Base-by-base conservation (phyloP, 2,113 vertebrate species). In the Lontra canadensis region DNA sequence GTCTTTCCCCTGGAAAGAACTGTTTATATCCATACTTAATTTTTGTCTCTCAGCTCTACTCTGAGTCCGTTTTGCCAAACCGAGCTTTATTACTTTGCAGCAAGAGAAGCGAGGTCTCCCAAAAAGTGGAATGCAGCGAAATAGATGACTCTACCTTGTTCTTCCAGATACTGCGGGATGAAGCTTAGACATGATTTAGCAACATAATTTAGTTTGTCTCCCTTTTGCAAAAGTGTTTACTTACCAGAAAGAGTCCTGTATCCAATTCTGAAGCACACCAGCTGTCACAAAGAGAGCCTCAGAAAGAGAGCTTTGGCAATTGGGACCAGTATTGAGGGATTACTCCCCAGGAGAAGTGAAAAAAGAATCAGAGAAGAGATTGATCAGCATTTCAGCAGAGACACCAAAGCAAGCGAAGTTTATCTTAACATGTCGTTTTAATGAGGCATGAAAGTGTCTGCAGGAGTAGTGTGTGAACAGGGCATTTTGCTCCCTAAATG, bases 1-100 rank as follows among this genome's bases (percentile, higher is more conserved):
- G 42, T 74, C 96, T 96, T 96, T 88, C 73, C 52, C 52, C 44
- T 92, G 83, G 26, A 79, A 96, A 87, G 82, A 80, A 95, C 49
- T 93, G 14, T 74, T 69, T 80, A 61, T 67, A 61, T 93, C 95
- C 34, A 36, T 63, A 34, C 59, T 93, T 94, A n/a, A 87, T 88
- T 63, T 92, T 67, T 86, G 44, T 92, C 59, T 95, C 84, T 89
- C 13, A 42, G 12, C 88, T 83, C 55, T 49, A 69, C 57, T 90
- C 36, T 87, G 79, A 82, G 34, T 44, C 15, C 17, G 67, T 82
- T 83, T 86, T 96, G 90, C 44, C 63, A 97, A 80, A 88, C 14
- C 39, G 26, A 82, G 17, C 13, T 79, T 87, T 52, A 67, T 55
- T 59, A 63, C 49, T 88, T 76, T 94, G 61, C 17, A 79, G 20